Conservation (phyloP, 2,797 vertebrate genomes). For the Botia almorhae region DNA sequence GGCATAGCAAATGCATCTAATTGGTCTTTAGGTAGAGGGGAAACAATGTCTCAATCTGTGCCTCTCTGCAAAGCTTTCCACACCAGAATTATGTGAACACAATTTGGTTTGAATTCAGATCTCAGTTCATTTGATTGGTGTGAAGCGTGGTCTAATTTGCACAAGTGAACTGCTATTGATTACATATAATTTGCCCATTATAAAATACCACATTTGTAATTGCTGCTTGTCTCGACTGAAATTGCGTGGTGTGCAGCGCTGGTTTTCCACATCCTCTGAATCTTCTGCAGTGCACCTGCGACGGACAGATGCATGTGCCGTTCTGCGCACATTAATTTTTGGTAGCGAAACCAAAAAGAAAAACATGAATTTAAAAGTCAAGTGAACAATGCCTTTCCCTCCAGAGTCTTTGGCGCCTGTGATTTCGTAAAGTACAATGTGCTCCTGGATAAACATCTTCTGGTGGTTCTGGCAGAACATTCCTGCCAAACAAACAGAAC, state of each 20-base stretch:
- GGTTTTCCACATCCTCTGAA: too few relatives aligned
- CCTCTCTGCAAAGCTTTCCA: background rate
- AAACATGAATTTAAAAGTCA: background rate
- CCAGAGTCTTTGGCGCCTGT: background rate
- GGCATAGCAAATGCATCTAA: conserved; percentile 13
- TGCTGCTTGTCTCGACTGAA: too few relatives aligned
- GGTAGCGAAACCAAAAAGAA: background rate
- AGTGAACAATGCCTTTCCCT: background rate
- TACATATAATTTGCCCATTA: background rate
- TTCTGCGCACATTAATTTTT: background rate
- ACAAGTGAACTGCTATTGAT: background rate
- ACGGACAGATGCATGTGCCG: too few relatives aligned
- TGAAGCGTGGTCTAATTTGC: too few relatives aligned
- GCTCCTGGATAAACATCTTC: background rate
- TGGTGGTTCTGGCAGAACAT: background rate
- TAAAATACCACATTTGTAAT: too few relatives aligned
- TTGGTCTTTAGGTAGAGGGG: conserved; percentile 9
- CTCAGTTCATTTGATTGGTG: too few relatives aligned
- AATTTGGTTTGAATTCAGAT: too few relatives aligned
- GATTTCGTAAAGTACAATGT: background rate
- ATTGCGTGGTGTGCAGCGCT: too few relatives aligned
- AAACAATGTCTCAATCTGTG: background rate
- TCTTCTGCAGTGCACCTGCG: too few relatives aligned
- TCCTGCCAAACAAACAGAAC: background rate
- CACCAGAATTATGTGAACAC: background rate